Conservation (phyloP, 2,113 vertebrate species). For the Anhinga anhinga region DNA sequence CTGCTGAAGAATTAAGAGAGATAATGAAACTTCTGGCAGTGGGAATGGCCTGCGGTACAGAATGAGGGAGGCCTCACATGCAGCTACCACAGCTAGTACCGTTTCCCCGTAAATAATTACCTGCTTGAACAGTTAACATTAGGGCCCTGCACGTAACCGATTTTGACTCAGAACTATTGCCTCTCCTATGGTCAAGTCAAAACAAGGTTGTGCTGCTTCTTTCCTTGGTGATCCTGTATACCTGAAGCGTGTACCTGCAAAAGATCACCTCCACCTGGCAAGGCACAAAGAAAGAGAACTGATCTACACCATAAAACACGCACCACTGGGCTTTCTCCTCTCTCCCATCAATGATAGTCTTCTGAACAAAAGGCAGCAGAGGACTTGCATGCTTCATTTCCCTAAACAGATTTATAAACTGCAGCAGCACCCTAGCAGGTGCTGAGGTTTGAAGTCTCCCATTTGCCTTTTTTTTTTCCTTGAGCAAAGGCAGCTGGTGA, state of each 20-base stretch:
- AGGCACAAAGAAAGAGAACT: background rate
- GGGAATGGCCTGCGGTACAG: background rate
- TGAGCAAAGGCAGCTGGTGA: constrained; percentile 8
- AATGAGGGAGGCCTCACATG: background rate
- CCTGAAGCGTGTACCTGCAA: background rate
- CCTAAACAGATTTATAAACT: background rate
- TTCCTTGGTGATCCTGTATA: background rate
- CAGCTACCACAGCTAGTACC: background rate
- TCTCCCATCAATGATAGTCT: background rate
- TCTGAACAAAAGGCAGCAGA: background rate
- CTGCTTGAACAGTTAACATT: background rate
- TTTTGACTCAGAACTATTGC: background rate
- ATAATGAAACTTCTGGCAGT: background rate
- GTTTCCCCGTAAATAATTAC: background rate
- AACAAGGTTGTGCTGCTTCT: background rate
- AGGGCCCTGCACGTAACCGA: background rate
- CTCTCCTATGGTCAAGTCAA: background rate
- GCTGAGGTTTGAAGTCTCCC: background rate
- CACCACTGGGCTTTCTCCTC: background rate
- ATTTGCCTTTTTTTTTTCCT: background rate
- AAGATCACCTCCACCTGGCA: background rate
- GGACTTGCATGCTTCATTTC: background rate
- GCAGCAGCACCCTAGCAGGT: background rate
- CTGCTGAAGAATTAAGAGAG: background rate
- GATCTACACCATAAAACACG: background rate